Percentiles rank a stretch among this genome's conserved stretches.
These are phyloP conservation scores for Microtus montanus DNA, from an alignment of 2,113 vertebrate genomes.

Conservation along the genomic window DNA sequence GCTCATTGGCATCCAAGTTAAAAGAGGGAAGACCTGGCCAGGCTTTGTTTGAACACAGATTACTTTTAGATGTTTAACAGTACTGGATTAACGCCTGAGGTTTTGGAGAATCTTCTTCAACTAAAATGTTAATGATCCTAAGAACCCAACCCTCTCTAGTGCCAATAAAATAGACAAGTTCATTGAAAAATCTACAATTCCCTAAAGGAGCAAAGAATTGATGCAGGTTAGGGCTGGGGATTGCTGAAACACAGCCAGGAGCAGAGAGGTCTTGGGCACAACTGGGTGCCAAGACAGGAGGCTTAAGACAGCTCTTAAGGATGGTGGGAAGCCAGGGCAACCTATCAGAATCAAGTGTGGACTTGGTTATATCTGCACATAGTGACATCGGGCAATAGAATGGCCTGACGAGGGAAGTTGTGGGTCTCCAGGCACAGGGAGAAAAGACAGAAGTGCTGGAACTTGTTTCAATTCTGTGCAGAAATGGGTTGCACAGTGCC, in stretches of 20 bases:
- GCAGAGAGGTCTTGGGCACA: not conserved
- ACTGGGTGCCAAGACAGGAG: not conserved
- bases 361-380: not conserved
- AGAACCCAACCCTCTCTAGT: conserved; percentile 64
- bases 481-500: not conserved
- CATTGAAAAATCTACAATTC: conserved; percentile 64
- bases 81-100: conserved; percentile 58
- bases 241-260: not conserved
- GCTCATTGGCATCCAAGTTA: conserved; percentile 45
- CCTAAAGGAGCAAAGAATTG: conserved; percentile 61
- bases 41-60: conserved; percentile 65
- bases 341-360: not conserved
- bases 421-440: not conserved
- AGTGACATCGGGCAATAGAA: not conserved
- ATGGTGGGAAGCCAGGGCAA: not conserved
- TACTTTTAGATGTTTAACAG: conserved; percentile 59
- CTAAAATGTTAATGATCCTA: conserved; percentile 69
- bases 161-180: conserved; percentile 66
- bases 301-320: not conserved
- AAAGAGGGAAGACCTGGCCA: conserved; percentile 39
- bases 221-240: not conserved
- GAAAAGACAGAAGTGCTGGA: not conserved
- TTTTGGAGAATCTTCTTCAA: conserved; percentile 59
- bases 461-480: not conserved
- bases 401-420: not conserved